Base-by-base conservation (phyloP, 2,113 vertebrate species). In the Cephalopterus ornatus region DNA sequence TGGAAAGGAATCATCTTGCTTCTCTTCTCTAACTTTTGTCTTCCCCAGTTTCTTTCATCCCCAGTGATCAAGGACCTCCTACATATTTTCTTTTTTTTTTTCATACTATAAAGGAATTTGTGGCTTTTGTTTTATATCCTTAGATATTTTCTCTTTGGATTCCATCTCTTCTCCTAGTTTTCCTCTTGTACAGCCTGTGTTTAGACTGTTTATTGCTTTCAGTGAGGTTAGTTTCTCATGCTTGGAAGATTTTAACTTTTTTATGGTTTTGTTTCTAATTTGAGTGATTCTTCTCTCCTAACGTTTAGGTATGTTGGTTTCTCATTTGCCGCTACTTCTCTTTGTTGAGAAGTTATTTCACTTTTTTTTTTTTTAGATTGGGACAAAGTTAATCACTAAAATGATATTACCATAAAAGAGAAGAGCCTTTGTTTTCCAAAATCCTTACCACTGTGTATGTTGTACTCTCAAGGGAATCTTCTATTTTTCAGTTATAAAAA, bases 201-300 rank as follows among this genome's bases (percentile, higher is more conserved):
- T 92, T 95, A 77, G 42, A 30, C 11, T 66, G 17, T 96, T 89
- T 92, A 77, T 74, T 88, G 46, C 55, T 42, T 93, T 93, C 78
- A 66, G 18, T 91, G 35, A 41, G 24, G n/a, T 59, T 80, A 11
- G 9, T 68, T 93, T 95, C 59, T 94, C 50, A 44, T 62, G 30
- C 76, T 90, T 52, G n/a, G 22, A 61, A 65, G 21, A 63, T 27
- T 92, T 71, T 67, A 11, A 27, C 28, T 46, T 70, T 52, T 30
- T 52, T 42, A 26, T 8, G 2, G 5, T 14, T 16, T 8, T 47
- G 26, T 71, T 70, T 92, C 76, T 52, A 9, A 33, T 62, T 87
- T 56, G 22, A 53, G 35, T 62, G 59, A 73, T 46, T 94, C 58
- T 85, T 96, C 42, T 39, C 32, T 58, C 59, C 58, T 53, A 76